Base-by-base conservation (phyloP, 2,797 vertebrate genomes). In the Anableps anableps region DNA sequence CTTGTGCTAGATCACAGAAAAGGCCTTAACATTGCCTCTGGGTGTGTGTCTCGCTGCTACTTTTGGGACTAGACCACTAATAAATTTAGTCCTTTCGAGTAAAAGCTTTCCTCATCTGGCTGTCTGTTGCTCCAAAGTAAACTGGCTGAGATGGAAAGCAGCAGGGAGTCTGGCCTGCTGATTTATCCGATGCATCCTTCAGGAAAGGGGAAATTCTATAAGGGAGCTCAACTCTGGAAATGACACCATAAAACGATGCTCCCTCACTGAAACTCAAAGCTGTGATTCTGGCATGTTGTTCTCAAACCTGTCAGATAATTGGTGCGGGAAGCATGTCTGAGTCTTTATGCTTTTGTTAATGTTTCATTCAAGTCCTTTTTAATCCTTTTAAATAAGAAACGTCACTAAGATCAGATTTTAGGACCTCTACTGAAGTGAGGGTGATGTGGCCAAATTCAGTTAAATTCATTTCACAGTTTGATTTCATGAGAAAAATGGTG, bases 131-230 rank as follows among this genome's bases (percentile, higher is more conserved):
- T 74, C 19, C 38, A 41, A 68, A 9, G 72, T 77, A 64, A 81
- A 86, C 74, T 72, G 26, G 41, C 64, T 11, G 73, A 55, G 48
- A 23, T 36, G 38, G 76, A 78, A 74, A 78, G 66, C 64, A 79
- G 76, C 79, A 16, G 72, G 51, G 51, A 85, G 70, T 77, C 3
- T 5, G 58, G 34, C 70, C 31, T 7, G 0, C 6, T 68, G 72
- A 80, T 78, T 80, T 84, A 86, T 83, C 50, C 83, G 83, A 85
- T 48, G 11, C 73, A 75, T 86, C 82, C 17, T 38, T 34, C n/a
- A 79, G 68, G 55, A 75, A 62, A 75, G 43, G 78, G 75, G 55
- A 75, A 48, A 77, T 0, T 62, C 43, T 74, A 6, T 26, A 36
- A 58, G 10, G 55, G n/a, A 83, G 16, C 64, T 11, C 79, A 66